Evolutionary conservation across 2,113 vertebrate species (phyloP).

Genomic region (Peromyscus polionotus): DNA sequence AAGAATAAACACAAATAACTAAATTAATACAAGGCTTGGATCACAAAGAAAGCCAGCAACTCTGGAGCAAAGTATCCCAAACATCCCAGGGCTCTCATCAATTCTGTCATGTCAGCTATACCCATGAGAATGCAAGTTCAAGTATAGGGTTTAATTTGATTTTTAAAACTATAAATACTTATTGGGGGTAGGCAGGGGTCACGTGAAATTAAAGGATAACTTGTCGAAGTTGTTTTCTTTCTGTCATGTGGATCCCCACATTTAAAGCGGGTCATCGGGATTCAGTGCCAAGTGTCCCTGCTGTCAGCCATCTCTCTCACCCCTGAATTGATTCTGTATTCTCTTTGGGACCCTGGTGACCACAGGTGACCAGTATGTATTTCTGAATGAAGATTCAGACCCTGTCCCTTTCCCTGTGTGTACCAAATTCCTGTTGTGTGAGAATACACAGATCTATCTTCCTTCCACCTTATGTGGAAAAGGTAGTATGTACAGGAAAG

Average conservation of each 20-base stretch:
- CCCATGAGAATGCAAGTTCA: background rate
- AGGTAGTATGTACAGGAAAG: background rate
- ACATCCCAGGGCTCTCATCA: background rate
- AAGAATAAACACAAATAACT: conserved; percentile 62
- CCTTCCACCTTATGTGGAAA: background rate
- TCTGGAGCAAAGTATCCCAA: background rate
- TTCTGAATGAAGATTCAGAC: conserved; percentile 31
- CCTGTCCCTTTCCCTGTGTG: conserved; percentile 1
- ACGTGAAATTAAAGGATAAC: background rate
- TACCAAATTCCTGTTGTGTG: background rate
- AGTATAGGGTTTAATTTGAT: background rate
- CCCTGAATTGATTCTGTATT: background rate
- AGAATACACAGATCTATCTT: background rate
- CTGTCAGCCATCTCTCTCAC: background rate
- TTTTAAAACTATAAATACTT: background rate
- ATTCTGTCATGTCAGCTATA: background rate
- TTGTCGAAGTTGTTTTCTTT: background rate
- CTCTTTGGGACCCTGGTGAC: background rate
- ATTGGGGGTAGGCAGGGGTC: background rate
- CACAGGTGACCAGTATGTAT: background rate
- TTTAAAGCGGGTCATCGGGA: background rate
- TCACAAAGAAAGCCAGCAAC: conserved; percentile 45
- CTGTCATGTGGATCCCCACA: too few relatives aligned
- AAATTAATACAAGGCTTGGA: conserved; percentile 51
- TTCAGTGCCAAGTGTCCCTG: background rate